Evolutionary conservation across 2,113 vertebrate species (phyloP).

Genomic region (Ctenomys sociabilis): DNA sequence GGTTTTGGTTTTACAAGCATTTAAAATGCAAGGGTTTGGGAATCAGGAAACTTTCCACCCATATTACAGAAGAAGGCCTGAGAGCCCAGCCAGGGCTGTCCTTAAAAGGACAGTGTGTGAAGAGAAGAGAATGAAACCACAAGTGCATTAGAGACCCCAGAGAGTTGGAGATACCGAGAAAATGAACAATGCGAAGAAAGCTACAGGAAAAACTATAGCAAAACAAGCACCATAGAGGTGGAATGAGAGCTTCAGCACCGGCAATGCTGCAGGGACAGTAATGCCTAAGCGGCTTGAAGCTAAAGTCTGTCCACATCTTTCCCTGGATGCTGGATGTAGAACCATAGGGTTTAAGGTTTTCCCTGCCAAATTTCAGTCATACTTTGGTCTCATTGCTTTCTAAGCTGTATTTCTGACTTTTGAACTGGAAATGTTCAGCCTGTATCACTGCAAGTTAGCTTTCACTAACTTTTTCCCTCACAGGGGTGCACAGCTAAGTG

Average conservation of each 20-base stretch:
- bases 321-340: neutral
- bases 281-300: neutral
- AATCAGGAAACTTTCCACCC: neutral
- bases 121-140: neutral
- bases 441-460: neutral
- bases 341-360: neutral
- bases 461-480: neutral
- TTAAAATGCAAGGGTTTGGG: neutral
- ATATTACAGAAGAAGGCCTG: neutral
- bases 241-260: neutral
- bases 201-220: neutral
- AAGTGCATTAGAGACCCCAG: neutral
- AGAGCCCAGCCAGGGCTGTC: neutral
- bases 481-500: neutral
- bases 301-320: neutral
- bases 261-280: neutral
- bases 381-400: neutral
- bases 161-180: neutral
- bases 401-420: neutral
- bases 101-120: neutral
- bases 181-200: neutral
- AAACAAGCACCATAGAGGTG: neutral
- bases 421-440: neutral
- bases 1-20: neutral
- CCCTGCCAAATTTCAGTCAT: neutral